These are phyloP conservation scores for Nebria ingens DNA, from an alignment of 1,140 invertebrate species.

Conservation along the genomic window DNA sequence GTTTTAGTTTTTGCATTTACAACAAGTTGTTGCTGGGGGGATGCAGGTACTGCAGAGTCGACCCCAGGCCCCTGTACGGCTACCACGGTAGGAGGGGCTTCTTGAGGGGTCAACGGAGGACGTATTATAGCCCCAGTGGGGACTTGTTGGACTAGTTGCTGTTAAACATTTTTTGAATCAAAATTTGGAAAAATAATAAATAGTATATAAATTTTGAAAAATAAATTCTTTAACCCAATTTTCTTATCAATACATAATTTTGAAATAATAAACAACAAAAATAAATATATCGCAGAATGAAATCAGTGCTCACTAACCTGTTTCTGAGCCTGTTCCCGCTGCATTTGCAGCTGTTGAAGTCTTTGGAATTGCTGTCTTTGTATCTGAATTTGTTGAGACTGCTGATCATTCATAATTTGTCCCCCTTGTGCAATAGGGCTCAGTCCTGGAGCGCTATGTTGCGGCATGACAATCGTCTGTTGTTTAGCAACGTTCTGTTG, in stretches of 20 bases:
- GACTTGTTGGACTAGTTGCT: background rate
- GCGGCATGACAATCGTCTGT: slow-evolving; percentile 2
- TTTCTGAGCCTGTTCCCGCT: slow-evolving; percentile 5
- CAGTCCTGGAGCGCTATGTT: slow-evolving; percentile 30
- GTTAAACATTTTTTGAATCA: no score
- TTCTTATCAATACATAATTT: no score
- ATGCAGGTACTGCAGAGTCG: slow-evolving; percentile 26
- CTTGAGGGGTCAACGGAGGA: slow-evolving; percentile 24
- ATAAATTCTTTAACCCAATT: no score
- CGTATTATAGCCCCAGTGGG: background rate
- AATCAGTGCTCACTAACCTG: background rate
- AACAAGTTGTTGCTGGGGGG: slow-evolving; percentile 43
- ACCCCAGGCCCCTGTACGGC: slow-evolving; percentile 17
- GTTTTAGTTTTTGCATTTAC: slow-evolving; percentile 91
- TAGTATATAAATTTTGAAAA: no score
- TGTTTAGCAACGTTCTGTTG: slow-evolving; percentile 20
- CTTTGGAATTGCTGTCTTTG: slow-evolving; percentile 39
- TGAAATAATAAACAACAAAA: no score
- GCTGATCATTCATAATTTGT: slow-evolving; percentile 23
- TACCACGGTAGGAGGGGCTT: slow-evolving; percentile 23
- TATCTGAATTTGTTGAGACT: slow-evolving; percentile 42
- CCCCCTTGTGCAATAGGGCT: slow-evolving; percentile 33
- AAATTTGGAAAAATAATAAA: no score
- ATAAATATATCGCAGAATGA: no score
- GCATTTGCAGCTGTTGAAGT: slow-evolving; percentile 25